Evolutionary conservation across 2,888 invertebrate genomes (phyloP), one percentile per base, ranked within the genome.

Genomic region (Penaeus monodon): DNA sequence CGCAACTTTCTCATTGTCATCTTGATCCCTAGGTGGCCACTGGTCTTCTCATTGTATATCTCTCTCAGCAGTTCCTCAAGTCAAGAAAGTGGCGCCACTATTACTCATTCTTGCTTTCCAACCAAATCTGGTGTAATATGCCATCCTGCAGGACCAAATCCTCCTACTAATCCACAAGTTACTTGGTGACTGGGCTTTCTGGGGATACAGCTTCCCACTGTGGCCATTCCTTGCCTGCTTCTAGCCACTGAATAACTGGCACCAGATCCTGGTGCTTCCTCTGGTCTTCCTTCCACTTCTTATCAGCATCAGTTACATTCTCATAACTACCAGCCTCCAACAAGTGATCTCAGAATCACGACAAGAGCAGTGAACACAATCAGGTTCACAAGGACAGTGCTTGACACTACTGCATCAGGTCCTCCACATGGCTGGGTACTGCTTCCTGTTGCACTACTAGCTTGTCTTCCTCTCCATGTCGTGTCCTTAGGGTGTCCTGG

Each of bases 11-110:
- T 22, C 17, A 64, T 63, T 6, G 29, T 80, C 65, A 29, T 80
- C 22, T 22, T 27, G 20, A 64, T 27, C 33, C 80, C 80, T 33
- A 80, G 38, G 64, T 80, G 65, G 27, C 65, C 80, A 80, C 63
- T 33, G 6, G 65, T 27, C 63, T 20, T 29, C 22, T n/a, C 64
- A 27, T 24, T 33, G 10, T 80, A 12, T 4, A 33, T 20, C 66
- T 64, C 29, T 33, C 33, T 27, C 64, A 64, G n/a, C 29, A 27
- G 33, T 20, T 17, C 33, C 14, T 27, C 65, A 27, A 27, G 29
- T 4, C 27, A 65, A 33, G 63, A 63, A 24, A 27, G 20, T 80
- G 65, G 17, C 12, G 12, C 2, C 24, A 80, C 29, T 64, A 38
- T 29, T n/a, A 64, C n/a, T 8, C 27, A 27, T 17, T n/a, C 38